Base-by-base conservation (phyloP, 23 tunicate genomes). In the Oikopleura albicans region DNA sequence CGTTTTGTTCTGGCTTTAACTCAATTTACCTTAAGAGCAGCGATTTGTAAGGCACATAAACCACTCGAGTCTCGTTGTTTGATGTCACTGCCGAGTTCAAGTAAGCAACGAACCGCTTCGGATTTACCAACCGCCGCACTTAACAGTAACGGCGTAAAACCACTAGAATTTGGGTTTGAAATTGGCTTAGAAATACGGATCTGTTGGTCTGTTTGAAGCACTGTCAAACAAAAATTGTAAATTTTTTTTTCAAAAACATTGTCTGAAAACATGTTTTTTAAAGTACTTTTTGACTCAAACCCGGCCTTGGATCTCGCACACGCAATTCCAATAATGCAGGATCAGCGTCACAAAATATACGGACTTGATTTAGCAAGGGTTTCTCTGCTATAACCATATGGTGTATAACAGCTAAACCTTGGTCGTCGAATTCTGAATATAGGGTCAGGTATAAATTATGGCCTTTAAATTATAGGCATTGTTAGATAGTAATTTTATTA, bases 291-390 rank as follows among this genome's bases (percentile, higher is more conserved):
- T n/a, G n/a, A n/a, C n/a, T n/a, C n/a, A n/a, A n/a, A n/a, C n/a
- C n/a, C n/a, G n/a, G n/a, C n/a, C n/a, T n/a, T 29, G 27, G 37
- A 71, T 71, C 79, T 16, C 79, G 33, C 2, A 71, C 79, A 2
- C 35, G 27, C 4, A 71, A 37, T 31, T 71, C 79, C 79, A 71
- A 31, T 71, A 71, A 71, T 16, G 27, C 34, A 16, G 79, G 79
- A 71, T 71, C 79, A 2, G 79, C 79, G 2, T 71, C 79, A 37
- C 79, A 71, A 71, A 71, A 71, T 71, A 71, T 71, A 12, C 79
- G 79, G 35, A 71, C 79, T 71, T 71, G 79, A 29, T 71, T 71
- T 16, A 71, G 37, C 2, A 71, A 29, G 36, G 79, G 79, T 71
- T 71, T 71, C 34, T 71, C 79, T 16, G 79, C 79, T 4, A 71